Conservation (phyloP, 2,113 vertebrate species). For the Columba janthina region DNA sequence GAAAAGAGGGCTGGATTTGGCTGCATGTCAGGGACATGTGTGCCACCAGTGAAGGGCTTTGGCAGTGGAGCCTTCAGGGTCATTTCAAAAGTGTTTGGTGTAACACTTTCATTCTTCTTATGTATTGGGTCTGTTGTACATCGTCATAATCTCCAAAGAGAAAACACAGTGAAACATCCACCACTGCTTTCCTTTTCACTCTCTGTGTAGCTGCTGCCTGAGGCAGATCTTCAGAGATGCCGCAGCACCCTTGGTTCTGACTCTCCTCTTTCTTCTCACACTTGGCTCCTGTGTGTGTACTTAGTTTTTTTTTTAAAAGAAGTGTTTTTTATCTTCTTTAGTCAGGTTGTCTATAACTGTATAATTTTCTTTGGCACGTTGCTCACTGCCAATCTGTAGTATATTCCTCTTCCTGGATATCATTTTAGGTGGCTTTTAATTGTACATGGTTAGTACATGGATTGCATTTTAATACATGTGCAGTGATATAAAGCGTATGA, state of each 20-base stretch:
- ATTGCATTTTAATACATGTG: background rate
- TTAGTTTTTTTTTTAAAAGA: background rate
- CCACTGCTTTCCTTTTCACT: background rate
- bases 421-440: background rate
- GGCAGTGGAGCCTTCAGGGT: background rate
- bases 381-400: background rate
- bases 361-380: background rate
- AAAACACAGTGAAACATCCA: background rate
- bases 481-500: background rate
- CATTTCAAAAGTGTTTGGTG: background rate
- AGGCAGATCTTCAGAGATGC: background rate
- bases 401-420: background rate
- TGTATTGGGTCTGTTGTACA: rapidly evolving
- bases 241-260: background rate
- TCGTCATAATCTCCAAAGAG: background rate
- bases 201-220: background rate
- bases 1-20: background rate
- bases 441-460: background rate
- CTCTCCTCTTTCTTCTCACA: background rate
- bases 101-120: background rate
- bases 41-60: background rate
- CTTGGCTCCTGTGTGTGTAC: background rate
- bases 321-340: background rate
- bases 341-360: background rate
- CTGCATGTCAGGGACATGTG: rapidly evolving